Base-by-base conservation (phyloP, 1,140 invertebrate species). In the Bombus confusus region DNA sequence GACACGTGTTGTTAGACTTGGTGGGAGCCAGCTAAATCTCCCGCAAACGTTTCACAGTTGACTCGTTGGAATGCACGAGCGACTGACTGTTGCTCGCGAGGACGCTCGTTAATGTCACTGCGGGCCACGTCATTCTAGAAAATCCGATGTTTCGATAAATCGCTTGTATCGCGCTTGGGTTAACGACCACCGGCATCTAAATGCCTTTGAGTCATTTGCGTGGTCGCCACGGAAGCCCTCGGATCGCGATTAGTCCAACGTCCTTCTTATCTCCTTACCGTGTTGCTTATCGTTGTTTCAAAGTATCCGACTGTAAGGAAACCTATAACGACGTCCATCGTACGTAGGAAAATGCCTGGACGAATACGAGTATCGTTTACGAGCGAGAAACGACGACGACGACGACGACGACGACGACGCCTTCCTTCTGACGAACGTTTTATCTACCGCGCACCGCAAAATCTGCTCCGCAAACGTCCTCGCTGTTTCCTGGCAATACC, bases 41-140 rank as follows among this genome's bases (percentile, higher is more conserved):
- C 82, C 66, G 86, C 82, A 80, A 66, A 83, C 52, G 62, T 69
- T 88, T 82, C 76, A 43, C 73, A 83, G 77, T 82, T 79, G 85
- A 91, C 87, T 82, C 66, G 74, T 69, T 69, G 76, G 85, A 91
- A 91, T 80, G 77, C 57, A 62, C 86, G 89, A 76, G 78, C 86
- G 86, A 86, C 31, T 34, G 86, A 86, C 31, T 34, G 41, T 83
- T 69, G 41, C 37, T 59, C 73, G 57, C 3, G 34, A 41, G 57
- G 12, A 34, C 71, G 81, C 81, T 89, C 80, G 68, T 87, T 89
- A 81, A 84, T 62, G 57, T 64, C 6, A 22, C 6, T 12, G n/a
- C 22, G 39, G 68, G 34, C 72, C 85, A 2, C 28, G 84, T 87
- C 77, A 73, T 86, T 86, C 34, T 62, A 75, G 57, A 88, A 79